phyloP scores from a whole-genome alignment of 30 jellyfish, hydroid and myxozoan species.

The Calvadosia cruxmelitensis region DNA sequence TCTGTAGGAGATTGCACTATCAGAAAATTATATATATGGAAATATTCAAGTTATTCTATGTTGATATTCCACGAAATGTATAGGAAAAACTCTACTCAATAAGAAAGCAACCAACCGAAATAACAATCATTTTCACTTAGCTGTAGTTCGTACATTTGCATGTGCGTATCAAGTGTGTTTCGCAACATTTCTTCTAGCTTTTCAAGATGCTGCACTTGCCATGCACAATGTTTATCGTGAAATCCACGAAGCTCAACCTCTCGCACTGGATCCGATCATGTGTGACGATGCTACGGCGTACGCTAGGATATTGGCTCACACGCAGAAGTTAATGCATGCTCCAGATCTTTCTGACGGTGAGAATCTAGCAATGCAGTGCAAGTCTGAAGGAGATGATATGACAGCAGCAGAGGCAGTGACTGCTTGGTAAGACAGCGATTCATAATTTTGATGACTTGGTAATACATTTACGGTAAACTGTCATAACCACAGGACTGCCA shows the following conservation, averaged over 20 bases:
- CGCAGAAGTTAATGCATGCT: conserved; percentile 29
- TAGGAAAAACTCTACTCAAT: no score
- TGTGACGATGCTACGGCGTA: conserved; percentile 28
- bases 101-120: no score
- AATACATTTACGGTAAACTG: no score
- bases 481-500: no score
- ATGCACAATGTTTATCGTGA: conserved; percentile 38
- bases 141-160: no score
- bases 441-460: no score
- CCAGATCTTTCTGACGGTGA: conserved; percentile 25
- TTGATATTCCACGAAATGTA: no score
- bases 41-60: no score
- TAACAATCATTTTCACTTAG: no score
- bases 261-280: conserved; percentile 14
- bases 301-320: conserved; percentile 29
- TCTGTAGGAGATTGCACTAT: no score
- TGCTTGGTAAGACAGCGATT: conserved; percentile 84
- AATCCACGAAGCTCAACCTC: conserved; percentile 22
- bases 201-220: conserved; percentile 19
- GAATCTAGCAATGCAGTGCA: conserved; percentile 51
- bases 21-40: no score
- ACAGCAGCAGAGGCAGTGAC: conserved; percentile 83
- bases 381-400: conserved; percentile 48
- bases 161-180: no score
- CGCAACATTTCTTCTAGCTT: not conserved